phyloP scores from a whole-genome alignment of 2,888 invertebrate species.

The Mythimna lalbum region DNA sequence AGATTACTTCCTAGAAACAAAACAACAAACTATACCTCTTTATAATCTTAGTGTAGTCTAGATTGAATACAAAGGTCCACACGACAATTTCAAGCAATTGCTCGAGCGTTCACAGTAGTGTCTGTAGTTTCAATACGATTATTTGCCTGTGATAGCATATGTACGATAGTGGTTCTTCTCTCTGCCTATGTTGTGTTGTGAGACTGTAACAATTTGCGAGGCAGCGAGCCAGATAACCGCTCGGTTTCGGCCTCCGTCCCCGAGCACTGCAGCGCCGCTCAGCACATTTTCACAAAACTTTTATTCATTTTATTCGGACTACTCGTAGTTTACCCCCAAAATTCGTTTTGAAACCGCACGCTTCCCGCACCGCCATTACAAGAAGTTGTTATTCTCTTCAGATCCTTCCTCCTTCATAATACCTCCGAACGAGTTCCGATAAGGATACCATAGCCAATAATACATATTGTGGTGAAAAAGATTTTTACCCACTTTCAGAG shows the following conservation, averaged over 20 bases:
- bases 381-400: slow-evolving; percentile 21
- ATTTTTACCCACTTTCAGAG: slow-evolving; percentile 14
- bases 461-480: slow-evolving; percentile 24
- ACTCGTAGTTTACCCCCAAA: slow-evolving; percentile 27
- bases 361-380: not conserved
- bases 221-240: slow-evolving; percentile 55
- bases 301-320: slow-evolving; percentile 34
- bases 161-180: slow-evolving; percentile 19
- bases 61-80: not conserved
- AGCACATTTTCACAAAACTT: slow-evolving; percentile 49
- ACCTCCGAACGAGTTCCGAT: slow-evolving; percentile 17
- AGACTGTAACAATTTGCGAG: slow-evolving; percentile 54
- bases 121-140: not conserved
- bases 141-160: not conserved
- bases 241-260: slow-evolving; percentile 38
- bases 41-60: too few relatives aligned
- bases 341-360: slow-evolving; percentile 17
- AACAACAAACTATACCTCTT: too few relatives aligned
- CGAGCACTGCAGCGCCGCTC: slow-evolving; percentile 21
- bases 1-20: too few relatives aligned
- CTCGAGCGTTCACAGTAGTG: not conserved
- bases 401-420: slow-evolving; percentile 16
- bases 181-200: slow-evolving; percentile 19
- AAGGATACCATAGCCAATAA: slow-evolving; percentile 35
- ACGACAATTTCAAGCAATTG: not conserved